Base-by-base conservation (phyloP, 2,888 invertebrate species). In the Molorchus minor region DNA sequence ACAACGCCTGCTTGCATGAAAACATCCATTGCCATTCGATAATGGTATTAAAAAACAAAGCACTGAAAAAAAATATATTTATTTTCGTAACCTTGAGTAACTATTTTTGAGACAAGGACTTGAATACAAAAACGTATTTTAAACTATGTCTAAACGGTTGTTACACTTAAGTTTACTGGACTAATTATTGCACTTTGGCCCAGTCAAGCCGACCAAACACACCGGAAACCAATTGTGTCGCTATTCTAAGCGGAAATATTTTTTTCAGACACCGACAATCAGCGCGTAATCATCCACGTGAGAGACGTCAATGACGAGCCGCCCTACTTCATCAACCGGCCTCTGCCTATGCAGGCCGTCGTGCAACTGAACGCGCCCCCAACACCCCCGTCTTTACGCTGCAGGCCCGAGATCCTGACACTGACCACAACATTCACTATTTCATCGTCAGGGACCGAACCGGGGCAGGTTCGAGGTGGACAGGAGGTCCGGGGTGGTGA, bases 351-450 rank as follows among this genome's bases (percentile, higher is more conserved):
- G 94, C 94, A 97, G 81, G 94, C 98, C 0, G 96, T 98, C 60
- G 96, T 98, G 0, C 96, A 97, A 76, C 86, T 96, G 52, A 97
- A 97, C 79, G 96, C 97, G 2, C 93, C 95, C 93, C 95, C 33
- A 97, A 96, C 79, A 96, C 96, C 0, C 95, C 94, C 3, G 96
- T 98, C 2, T 98, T 96, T 82, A 96, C 96, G n/a, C 87, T 99
- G 19, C 95, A 96, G 80, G 98, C 98, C 12, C 84, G 96, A 67
- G 98, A 98, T 80, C 97, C 97, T 2, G 96, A 97, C 78, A 96
- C 96, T 0, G 96, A 96, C 82, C 94, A 96, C 79, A 94, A 94
- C 78, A 95, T 97, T 65, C 95, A 95, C 80, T 96, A 97, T 81
- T 96, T 96, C 82, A 95, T 98, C 71, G 94, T 96, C 20, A 85